Evolutionary conservation across 1,140 invertebrate genomes (phyloP), one percentile per base, ranked within the genome.

Genomic region (Cardiocondyla obscurior): DNA sequence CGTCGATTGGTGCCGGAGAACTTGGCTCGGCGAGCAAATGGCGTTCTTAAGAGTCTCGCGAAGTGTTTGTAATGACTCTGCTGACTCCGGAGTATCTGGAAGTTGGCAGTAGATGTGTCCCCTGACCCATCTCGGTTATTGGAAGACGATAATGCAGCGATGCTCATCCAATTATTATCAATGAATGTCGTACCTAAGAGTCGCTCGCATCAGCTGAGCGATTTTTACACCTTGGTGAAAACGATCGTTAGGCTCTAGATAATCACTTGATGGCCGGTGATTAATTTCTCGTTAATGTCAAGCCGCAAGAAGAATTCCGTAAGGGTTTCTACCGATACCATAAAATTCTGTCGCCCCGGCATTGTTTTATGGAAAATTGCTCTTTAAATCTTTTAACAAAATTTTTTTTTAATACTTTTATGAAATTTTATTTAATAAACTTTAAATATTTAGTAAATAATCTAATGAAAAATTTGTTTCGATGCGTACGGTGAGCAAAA

Each of bases 101-200:
- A 44, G 30, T 73, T 81, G 53, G 39, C 10, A 46, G 53, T 39
- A 42, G 33, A 53, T 25, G 67, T 4, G 53, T 70, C 7, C 28
- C 8, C 42, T 25, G 39, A 25, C 33, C 58, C 6, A 42, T 67
- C 82, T 25, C 4, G 55, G 28, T 82, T 86, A 84, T 81, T 74
- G 69, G 22, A 65, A 62, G 49, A 19, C 84, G 81, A 88, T 84
- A 81, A 55, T 42, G 49, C 53, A 77, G 16, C 44, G 57, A 19
- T 69, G 46, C 44, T 88, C 70, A 55, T 85, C 70, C 76, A 84
- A 86, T 84, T 82, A 86, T 77, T 81, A 82, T 86, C 85, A 77
- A 82, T 76, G 72, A 53, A 67, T 51, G 64, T 44, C 69, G 28
- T 28, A 55, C 4, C 14, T 77, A 62, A 69, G 36, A 49, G 33